A percentile compares a stretch with the other conserved stretches of the same genome.
Evolutionary conservation across 2,113 vertebrate genomes (phyloP).

Genomic region (Megatriorchis doriae): DNA sequence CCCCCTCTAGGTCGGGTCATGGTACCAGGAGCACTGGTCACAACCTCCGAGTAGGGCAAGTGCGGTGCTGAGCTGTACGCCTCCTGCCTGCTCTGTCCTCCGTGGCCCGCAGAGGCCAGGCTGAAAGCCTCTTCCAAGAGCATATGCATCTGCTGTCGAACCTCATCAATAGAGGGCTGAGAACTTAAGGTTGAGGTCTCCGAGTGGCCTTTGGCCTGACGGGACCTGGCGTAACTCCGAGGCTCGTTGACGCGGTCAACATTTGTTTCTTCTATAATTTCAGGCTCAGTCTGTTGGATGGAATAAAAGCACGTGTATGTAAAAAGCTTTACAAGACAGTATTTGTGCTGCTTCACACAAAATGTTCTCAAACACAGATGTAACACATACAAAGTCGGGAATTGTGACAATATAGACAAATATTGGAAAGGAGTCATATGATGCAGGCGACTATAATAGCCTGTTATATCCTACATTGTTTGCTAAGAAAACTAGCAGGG

Average conservation of each 20-base stretch:
- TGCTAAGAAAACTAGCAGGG: neutral
- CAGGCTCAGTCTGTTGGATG: slow-evolving; percentile 88
- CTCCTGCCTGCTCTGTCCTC: slow-evolving; percentile 82
- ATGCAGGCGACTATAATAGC: neutral
- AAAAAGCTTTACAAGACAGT: neutral
- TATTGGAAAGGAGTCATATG: neutral
- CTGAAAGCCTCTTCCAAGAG: slow-evolving; percentile 98
- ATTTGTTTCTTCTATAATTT: slow-evolving; percentile 95
- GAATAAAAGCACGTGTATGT: slow-evolving; percentile 10
- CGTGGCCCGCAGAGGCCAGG: slow-evolving; percentile 90
- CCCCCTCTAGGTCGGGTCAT: slow-evolving; percentile 82
- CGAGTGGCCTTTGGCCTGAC: slow-evolving; percentile 91
- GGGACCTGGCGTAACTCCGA: slow-evolving; percentile 78
- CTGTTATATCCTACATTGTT: neutral
- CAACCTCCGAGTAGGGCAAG: slow-evolving; percentile 88
- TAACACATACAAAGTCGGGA: neutral
- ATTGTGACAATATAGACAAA: neutral
- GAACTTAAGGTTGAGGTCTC: slow-evolving; percentile 98
- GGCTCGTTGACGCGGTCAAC: slow-evolving; percentile 84
- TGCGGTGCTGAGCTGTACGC: slow-evolving; percentile 83
- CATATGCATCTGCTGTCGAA: slow-evolving; percentile 98
- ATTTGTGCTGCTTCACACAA: neutral
- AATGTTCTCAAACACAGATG: neutral
- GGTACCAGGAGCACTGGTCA: slow-evolving; percentile 93
- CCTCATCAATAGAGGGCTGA: slow-evolving; percentile 97